A percentile compares a stretch with the other conserved stretches of the same genome.
phyloP scores from a whole-genome alignment of 2,113 vertebrate species.

The Archilochus colubris region DNA sequence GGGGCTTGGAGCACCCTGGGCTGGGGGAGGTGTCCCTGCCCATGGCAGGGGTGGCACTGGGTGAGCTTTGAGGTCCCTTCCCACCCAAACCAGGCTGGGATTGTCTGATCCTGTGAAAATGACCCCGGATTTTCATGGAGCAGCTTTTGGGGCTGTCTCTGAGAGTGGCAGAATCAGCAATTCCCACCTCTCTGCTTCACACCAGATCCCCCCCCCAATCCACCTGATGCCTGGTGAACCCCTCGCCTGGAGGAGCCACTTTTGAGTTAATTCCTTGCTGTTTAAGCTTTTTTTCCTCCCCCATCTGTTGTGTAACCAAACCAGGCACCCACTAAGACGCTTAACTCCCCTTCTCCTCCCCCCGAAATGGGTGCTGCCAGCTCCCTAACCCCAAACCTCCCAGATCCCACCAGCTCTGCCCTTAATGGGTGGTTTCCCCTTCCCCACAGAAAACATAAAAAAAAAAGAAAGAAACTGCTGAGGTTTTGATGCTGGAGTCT shows the following conservation, averaged over 20 bases:
- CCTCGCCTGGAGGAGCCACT: rapidly evolving
- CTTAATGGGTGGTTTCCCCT: background rate
- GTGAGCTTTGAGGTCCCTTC: too few species aligned
- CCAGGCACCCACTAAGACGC: background rate
- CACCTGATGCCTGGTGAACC: rapidly evolving
- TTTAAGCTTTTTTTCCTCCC: background rate
- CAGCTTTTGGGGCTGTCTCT: background rate
- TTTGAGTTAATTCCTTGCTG: background rate
- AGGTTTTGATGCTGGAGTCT: background rate
- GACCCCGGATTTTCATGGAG: background rate
- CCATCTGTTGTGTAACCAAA: background rate
- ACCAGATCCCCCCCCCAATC: rapidly evolving
- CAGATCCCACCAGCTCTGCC: background rate
- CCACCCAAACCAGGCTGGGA: too few species aligned
- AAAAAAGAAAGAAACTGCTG: background rate
- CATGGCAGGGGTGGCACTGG: too few species aligned
- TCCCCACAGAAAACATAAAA: background rate
- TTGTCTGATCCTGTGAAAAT: background rate
- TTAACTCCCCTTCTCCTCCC: background rate
- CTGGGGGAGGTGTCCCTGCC: too few species aligned
- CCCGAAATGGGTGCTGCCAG: background rate
- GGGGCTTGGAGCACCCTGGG: too few species aligned
- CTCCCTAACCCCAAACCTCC: background rate
- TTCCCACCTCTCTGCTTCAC: rapidly evolving
- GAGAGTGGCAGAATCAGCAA: too few species aligned